These are phyloP conservation scores for Sitta carolinensis DNA, from an alignment of 2,797 vertebrate genomes.

Conservation along the genomic window DNA sequence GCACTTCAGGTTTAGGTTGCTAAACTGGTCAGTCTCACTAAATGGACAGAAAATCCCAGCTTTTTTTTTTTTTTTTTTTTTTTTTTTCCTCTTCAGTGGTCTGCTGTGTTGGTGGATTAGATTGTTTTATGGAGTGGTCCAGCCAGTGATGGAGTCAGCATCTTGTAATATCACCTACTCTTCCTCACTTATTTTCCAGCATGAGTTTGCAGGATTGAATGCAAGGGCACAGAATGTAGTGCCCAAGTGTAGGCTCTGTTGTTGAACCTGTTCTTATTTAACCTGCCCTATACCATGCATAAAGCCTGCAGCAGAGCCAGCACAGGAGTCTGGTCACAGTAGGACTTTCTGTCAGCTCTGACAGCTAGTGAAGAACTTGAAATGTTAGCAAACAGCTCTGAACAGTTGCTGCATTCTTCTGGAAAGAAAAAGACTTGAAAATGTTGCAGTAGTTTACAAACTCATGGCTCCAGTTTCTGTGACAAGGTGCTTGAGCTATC, in stretches of 20 bases:
- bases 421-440: background rate
- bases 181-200: background rate
- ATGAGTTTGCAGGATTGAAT: background rate
- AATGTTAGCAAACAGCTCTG: background rate
- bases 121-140: background rate
- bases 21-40: background rate
- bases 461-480: background rate
- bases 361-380: background rate
- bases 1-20: background rate
- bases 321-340: background rate
- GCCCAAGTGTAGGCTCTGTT: background rate
- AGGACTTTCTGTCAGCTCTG: background rate
- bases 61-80: background rate
- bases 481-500: background rate
- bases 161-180: background rate
- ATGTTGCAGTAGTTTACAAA: background rate
- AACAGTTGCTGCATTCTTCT: background rate
- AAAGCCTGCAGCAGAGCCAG: background rate
- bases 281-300: background rate
- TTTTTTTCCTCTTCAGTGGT: background rate
- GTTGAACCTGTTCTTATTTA: background rate
- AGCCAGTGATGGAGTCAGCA: background rate
- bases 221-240: background rate
- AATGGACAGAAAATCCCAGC: background rate
- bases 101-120: background rate